Evolutionary conservation across 2,888 invertebrate genomes (phyloP), one percentile per base, ranked within the genome.

Genomic region (Parasteatoda lunata): DNA sequence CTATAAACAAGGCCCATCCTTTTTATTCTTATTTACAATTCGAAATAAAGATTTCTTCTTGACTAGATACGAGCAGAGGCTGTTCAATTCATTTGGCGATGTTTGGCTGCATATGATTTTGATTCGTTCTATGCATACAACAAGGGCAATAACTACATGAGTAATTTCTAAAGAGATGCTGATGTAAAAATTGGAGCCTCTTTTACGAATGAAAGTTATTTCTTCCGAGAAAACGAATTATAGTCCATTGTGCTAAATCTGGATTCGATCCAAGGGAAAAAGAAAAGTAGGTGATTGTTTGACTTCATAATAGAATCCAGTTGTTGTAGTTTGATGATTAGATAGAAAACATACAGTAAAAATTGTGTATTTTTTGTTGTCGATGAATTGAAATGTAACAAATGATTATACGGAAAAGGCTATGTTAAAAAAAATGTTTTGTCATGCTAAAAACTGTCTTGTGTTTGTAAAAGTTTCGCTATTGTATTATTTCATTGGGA

Each of bases 151-250:
- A 77, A 77, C 83, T 11, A 66, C 71, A 72, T 54, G 71, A 71
- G 83, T 84, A 77, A 84, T 84, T 71, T 77, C 80, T 47, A 66
- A 64, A 51, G 70, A n/a, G 65, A n/a, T 11, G 15, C 54, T 30
- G 72, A 49, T 71, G 49, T 51, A n/a, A 48, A 71, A 51, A 30
- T 70, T 11, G 65, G 48, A 64, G 79, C 54, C 59, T 75, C 73
- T 64, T 15, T 7, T 48, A 64, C 47, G 51, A 64, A 84, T 77
- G 77, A 84, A 84, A 83, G 77, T 83, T 70, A 45, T 64, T 73
- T 73, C 73, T 73, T 79, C 64, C 59, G 47, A 49, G 80, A 75
- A 80, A 86, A 80, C 85, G 77, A 80, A 86, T 86, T 86, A 86
- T 77, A 52, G 65, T 65, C 51, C 52, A 77, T 86, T 80, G 80